Evolutionary conservation across 1,140 invertebrate genomes (phyloP), one percentile per base, ranked within the genome.

Genomic region (Lordiphosa collinella): DNA sequence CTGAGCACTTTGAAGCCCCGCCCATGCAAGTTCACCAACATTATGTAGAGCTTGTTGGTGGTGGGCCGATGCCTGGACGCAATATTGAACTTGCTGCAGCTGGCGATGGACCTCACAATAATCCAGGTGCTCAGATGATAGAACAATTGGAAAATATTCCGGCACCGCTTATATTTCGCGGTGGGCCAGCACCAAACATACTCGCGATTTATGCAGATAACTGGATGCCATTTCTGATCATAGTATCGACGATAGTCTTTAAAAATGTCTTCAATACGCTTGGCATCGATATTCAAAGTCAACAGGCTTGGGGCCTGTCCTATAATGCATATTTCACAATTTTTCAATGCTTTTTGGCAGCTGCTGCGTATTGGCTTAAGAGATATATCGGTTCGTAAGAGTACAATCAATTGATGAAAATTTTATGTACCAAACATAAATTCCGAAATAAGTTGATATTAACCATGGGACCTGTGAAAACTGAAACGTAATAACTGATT

Each of bases 251-350:
- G 6, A 8, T 44, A 13, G 1, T 48, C 3, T 48, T 48, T 11
- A 35, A 18, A 4, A 14, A n/a, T 25, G n/a, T 48, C 4, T n/a
- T 48, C 12, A 4, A 32, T 8, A 5, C 2, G 1, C 34, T 48
- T 8, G 32, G 29, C 31, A 48, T 48, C 12, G 46, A 48, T 34
- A 48, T 48, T 5, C 31, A 13, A 1, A 35, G 32, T n/a, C n/a
- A n/a, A n/a, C n/a, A n/a, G n/a, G n/a, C n/a, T n/a, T n/a, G n/a
- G 31, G 46, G 29, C 9, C 9, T 48, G 4, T 48, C 46, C 3
- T 48, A 48, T 5, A 34, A 34, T 16, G 13, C 31, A 2, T 16
- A 35, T 9, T 8, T 48, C 1, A 11, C 32, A 9, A 16, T 48
- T n/a, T 48, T 48, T 8, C 46, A 48, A 16, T 48, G 13, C 10